A percentile compares a stretch with the other conserved stretches of the same genome.
phyloP scores from a whole-genome alignment of 2,113 vertebrate species.

The Ammodytes marinus region DNA sequence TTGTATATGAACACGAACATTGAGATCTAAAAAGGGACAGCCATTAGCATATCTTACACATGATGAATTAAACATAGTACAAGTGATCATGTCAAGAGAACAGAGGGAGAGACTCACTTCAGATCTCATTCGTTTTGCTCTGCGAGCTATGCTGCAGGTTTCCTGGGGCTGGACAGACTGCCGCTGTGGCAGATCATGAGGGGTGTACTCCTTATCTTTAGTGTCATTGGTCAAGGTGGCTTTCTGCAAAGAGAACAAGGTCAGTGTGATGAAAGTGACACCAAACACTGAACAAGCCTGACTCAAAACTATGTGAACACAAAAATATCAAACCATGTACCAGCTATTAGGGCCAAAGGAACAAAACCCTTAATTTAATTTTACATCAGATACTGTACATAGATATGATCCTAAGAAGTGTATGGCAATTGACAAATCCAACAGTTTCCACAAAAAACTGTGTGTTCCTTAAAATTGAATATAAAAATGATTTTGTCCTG shows the following conservation, averaged over 20 bases:
- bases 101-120: slow-evolving; percentile 86
- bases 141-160: slow-evolving; percentile 90
- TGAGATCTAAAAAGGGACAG: neutral
- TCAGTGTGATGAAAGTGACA: neutral
- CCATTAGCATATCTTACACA: neutral
- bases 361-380: neutral
- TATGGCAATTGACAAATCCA: neutral
- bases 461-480: neutral
- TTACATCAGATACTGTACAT: neutral
- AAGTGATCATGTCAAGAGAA: neutral
- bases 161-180: slow-evolving; percentile 92
- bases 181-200: slow-evolving; percentile 94
- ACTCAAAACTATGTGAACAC: neutral
- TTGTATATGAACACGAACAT: neutral
- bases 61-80: neutral
- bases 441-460: neutral
- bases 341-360: neutral
- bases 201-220: slow-evolving; percentile 97
- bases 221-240: slow-evolving; percentile 92
- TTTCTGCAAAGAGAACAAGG: slow-evolving; percentile 81
- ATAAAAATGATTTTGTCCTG: neutral
- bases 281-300: neutral
- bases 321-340: neutral
- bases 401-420: neutral
- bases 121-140: slow-evolving; percentile 92